phyloP scores from a whole-genome alignment of 2,888 invertebrate species.

The Apamea monoglypha region DNA sequence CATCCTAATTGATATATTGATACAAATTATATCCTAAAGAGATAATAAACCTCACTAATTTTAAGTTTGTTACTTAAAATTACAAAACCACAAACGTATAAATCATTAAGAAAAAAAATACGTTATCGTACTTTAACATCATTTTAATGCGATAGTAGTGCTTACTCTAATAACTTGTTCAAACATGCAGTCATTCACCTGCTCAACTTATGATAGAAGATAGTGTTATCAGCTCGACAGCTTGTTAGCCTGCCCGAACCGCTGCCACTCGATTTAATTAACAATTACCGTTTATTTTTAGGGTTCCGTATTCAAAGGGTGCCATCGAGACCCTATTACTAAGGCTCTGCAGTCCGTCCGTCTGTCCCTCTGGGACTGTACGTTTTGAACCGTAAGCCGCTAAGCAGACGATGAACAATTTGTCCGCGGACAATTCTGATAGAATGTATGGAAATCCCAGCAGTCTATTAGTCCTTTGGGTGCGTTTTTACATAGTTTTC shows the following conservation, averaged over 20 bases:
- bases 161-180: conserved; percentile 76
- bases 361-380: background rate
- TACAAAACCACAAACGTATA: conserved; percentile 36
- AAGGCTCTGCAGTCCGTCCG: background rate
- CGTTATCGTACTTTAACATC: conserved; percentile 66
- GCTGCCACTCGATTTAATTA: conserved; percentile 54
- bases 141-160: conserved; percentile 79
- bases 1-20: background rate
- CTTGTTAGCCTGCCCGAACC: conserved; percentile 52
- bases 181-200: conserved; percentile 83
- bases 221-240: conserved; percentile 71
- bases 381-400: background rate
- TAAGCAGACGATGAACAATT: too few relatives aligned
- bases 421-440: too few relatives aligned
- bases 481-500: background rate
- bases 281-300: conserved; percentile 55
- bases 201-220: conserved; percentile 79
- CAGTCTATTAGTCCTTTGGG: background rate
- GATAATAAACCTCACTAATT: conserved; percentile 26
- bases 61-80: too few relatives aligned
- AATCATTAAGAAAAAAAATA: conserved; percentile 42
- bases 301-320: background rate
- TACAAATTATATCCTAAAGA: background rate
- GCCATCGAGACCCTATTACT: background rate
- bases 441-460: background rate